phyloP scores from a whole-genome alignment of 2,113 vertebrate genomes.

The Ctenodactylus gundi region DNA sequence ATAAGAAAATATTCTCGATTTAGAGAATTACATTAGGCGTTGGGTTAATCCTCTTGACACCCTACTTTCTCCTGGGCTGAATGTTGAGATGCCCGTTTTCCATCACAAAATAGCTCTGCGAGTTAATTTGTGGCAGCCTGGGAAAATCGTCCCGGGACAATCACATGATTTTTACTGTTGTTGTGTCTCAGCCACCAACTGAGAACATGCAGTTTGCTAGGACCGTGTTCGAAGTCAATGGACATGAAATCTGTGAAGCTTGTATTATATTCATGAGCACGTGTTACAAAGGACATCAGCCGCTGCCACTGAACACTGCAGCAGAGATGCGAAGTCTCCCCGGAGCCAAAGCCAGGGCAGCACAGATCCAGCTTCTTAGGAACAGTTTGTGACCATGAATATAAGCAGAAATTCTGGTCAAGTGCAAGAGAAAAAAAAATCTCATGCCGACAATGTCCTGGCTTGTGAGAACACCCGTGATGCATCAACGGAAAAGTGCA shows the following conservation, averaged over 20 bases:
- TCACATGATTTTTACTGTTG: background rate
- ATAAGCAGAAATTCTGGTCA: background rate
- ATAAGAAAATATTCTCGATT: background rate
- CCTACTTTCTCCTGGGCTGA: background rate
- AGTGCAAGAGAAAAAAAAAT: background rate
- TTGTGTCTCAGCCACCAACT: slow-evolving; percentile 5
- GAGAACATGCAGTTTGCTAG: slow-evolving; percentile 35
- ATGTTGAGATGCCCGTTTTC: background rate
- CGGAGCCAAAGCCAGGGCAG: background rate
- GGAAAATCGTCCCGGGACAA: background rate
- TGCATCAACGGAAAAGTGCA: background rate
- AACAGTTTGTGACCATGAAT: background rate
- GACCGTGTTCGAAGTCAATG: slow-evolving; percentile 39
- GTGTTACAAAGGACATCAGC: background rate
- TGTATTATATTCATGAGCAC: slow-evolving; percentile 29
- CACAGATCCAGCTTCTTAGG: fast-evolving
- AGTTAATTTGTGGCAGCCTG: background rate
- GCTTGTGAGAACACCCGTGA: background rate
- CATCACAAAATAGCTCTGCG: background rate
- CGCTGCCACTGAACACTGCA: background rate
- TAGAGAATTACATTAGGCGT: background rate
- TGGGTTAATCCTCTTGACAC: background rate
- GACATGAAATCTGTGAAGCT: background rate
- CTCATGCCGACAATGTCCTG: background rate
- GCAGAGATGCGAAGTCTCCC: background rate